Evolutionary conservation across 2,797 vertebrate species (phyloP), one percentile per base, ranked within the genome.

Genomic region (Taenioides sp.): DNA sequence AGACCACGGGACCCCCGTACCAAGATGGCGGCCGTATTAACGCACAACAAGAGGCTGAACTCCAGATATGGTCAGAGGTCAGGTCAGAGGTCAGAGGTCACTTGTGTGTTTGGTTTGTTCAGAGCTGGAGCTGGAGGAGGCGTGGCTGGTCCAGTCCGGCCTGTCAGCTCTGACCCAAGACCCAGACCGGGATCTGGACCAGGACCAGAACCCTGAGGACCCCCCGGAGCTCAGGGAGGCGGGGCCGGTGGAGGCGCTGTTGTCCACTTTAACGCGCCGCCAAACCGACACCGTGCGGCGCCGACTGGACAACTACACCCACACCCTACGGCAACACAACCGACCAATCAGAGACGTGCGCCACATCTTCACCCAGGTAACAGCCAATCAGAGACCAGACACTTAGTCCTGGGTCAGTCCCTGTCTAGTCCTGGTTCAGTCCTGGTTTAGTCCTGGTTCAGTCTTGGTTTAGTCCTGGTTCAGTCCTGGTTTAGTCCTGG

Each of bases 71-170:
- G n/a, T n/a, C n/a, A n/a, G n/a, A n/a, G n/a, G n/a, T n/a, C n/a
- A n/a, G n/a, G n/a, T n/a, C n/a, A n/a, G n/a, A n/a, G n/a, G n/a
- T 27, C 25, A 27, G 25, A 27, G 25, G 25, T 27, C 25, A 27
- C 25, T 27, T 2, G 28, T 31, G 28, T 31, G 28, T 31, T 28
- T 31, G 28, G 3, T 12, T 16, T 2, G 40, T 54, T 12, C n/a
- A 55, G 52, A 55, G n/a, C 95, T 95, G 10, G 97, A 98, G 75
- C 83, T 96, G 75, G 97, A 99, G 83, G 97, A 96, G 55, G 95
- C 95, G 74, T 99, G 98, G 98, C 88, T 99, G 18, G 94, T 93
- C 69, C 96, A 97, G 0, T 96, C 96, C 0, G 98, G 98, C 10
- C 80, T 99, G 17, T 96, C 96, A 25, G 95, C 94, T 0, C 74